Percentiles rank a stretch among this genome's conserved stretches.
Evolutionary conservation across 1,140 invertebrate genomes (phyloP).

Genomic region (Drosophila tani): DNA sequence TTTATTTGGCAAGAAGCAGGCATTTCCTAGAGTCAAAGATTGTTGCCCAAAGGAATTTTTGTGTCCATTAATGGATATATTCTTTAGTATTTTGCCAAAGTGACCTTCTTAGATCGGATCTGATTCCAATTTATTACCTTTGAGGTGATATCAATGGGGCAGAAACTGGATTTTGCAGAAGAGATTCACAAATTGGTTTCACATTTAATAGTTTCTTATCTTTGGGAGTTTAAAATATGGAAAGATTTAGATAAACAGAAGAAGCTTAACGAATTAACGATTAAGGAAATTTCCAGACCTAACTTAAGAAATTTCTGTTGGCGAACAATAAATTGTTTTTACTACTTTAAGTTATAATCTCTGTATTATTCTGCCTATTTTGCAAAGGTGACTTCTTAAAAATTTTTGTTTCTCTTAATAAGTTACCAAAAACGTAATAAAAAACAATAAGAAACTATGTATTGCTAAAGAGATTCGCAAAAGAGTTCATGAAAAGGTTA

Average conservation of each 20-base stretch:
- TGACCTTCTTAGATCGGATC: neutral
- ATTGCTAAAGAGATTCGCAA: no score
- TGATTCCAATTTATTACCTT: neutral
- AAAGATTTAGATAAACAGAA: neutral
- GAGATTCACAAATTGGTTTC: neutral
- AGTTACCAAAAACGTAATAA: no score
- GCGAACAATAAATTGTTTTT: no score
- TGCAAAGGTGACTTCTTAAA: no score
- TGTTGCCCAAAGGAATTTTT: neutral
- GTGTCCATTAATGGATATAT: neutral
- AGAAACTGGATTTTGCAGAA: neutral
- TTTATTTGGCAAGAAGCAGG: neutral
- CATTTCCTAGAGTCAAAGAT: conserved; percentile 3
- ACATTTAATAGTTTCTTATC: neutral
- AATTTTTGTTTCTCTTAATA: no score
- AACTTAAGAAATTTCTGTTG: no score
- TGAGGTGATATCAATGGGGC: neutral
- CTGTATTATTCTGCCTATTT: no score
- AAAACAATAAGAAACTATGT: no score
- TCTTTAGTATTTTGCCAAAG: neutral
- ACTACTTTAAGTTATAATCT: no score
- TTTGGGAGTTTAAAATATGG: neutral
- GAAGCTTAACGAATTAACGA: no score
- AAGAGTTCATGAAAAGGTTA: no score
- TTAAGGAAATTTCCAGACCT: no score